A percentile compares a stretch with the other conserved stretches of the same genome.
phyloP scores from a whole-genome alignment of 2,888 invertebrate genomes.

The Amiota communis region DNA sequence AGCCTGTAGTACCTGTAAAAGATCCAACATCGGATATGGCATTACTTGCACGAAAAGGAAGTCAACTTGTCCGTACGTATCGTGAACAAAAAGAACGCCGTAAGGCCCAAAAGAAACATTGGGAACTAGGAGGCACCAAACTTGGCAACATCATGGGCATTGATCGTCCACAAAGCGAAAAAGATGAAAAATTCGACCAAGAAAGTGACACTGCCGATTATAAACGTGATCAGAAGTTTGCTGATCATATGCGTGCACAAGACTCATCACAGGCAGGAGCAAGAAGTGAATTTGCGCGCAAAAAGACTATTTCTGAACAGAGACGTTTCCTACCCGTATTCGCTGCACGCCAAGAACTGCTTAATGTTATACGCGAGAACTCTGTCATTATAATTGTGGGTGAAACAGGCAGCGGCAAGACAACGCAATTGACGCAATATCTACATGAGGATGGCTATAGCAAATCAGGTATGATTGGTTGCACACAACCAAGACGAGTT shows the following conservation, averaged over 20 bases:
- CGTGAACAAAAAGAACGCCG: constrained; percentile 97
- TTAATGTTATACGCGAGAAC: constrained; percentile 94
- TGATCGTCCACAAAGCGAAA: constrained; percentile 84
- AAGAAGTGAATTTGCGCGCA: constrained; percentile 88
- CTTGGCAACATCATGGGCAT: constrained; percentile 95
- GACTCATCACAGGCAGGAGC: constrained; percentile 74
- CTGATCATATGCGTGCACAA: constrained; percentile 90
- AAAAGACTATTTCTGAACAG: constrained; percentile 88
- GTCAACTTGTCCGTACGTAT: constrained; percentile 89
- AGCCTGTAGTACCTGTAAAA: constrained; percentile 96
- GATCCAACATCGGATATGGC: constrained; percentile 99
- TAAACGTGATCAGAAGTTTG: constrained; percentile 96
- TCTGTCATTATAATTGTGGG: constrained; percentile 95
- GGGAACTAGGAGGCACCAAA: constrained; percentile 97
- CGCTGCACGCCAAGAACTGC: constrained; percentile 92
- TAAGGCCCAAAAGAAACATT: constrained; percentile 98
- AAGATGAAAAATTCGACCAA: constrained; percentile 78
- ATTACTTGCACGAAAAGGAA: constrained; percentile 93
- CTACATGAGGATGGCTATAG: constrained; percentile 98
- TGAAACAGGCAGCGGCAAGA: constrained; percentile 80
- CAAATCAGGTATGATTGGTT: constrained; percentile 93
- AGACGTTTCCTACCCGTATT: constrained; percentile 94
- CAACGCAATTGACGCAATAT: constrained; percentile 98
- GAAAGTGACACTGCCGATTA: constrained; percentile 86
- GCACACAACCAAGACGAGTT: constrained; percentile 97